These are phyloP conservation scores for Ethmia dodecea DNA, from an alignment of 2,888 invertebrate genomes.

Conservation along the genomic window DNA sequence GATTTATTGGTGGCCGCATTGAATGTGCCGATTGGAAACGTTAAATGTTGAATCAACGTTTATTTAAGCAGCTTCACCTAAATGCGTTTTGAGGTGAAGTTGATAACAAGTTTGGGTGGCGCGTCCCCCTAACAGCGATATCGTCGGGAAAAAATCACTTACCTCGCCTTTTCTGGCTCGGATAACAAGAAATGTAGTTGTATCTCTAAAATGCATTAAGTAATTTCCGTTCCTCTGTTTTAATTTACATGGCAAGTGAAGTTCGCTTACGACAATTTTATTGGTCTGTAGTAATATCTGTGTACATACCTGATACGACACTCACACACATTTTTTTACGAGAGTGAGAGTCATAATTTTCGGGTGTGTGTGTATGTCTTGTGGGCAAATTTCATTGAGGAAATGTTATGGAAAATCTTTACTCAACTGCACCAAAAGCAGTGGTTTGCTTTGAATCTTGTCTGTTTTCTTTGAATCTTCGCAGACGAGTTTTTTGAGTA, in stretches of 20 bases:
- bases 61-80: conserved; percentile 53
- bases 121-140: conserved; percentile 48
- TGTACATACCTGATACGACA: no score
- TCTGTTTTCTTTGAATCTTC: no score
- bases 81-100: conserved; percentile 52
- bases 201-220: conserved; percentile 44
- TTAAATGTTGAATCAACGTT: conserved; percentile 60
- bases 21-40: conserved; percentile 44
- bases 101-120: conserved; percentile 69
- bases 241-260: conserved; percentile 30
- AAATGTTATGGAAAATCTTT: no score
- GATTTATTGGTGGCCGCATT: conserved; percentile 60
- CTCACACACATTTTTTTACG: no score
- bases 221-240: conserved; percentile 37
- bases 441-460: no score
- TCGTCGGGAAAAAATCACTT: conserved; percentile 37
- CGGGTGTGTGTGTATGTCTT: no score
- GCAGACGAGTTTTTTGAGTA: no score
- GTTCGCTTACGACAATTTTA: no score
- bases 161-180: conserved; percentile 26
- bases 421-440: no score
- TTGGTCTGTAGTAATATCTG: no score
- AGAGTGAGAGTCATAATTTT: no score
- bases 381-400: no score
- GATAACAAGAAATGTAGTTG: conserved; percentile 35